These are phyloP conservation scores for Myiopsitta monachus DNA, from an alignment of 2,113 vertebrate species.

Conservation along the genomic window DNA sequence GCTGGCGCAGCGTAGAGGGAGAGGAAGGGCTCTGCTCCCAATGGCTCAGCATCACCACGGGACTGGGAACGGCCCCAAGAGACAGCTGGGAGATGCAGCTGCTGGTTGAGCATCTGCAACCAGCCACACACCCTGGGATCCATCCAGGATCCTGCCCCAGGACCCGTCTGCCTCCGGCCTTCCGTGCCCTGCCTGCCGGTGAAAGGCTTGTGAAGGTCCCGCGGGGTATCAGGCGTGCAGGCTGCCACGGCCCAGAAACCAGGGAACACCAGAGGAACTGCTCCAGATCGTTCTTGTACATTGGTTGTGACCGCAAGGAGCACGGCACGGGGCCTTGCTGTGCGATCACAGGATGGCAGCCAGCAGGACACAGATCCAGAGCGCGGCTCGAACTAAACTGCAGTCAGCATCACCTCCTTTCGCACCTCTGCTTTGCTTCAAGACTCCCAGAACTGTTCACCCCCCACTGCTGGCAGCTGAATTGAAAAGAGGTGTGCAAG, in stretches of 20 bases:
- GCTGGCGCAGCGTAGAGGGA: rapidly evolving
- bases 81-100: not conserved
- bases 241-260: not conserved
- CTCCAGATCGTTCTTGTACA: rapidly evolving
- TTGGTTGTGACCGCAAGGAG: not conserved
- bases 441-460: not conserved
- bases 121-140: not conserved
- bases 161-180: not conserved
- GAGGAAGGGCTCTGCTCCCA: not conserved
- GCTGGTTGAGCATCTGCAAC: not conserved
- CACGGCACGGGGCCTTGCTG: rapidly evolving
- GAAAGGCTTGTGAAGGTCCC: not conserved
- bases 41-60: rapidly evolving
- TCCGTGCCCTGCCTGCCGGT: not conserved
- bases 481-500: not conserved
- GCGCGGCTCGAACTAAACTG: not conserved
- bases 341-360: not conserved
- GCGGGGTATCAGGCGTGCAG: rapidly evolving
- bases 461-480: not conserved
- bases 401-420: not conserved
- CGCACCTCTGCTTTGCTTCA: not conserved
- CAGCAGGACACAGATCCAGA: not conserved
- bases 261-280: not conserved
- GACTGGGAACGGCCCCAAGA: not conserved
- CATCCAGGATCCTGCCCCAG: not conserved